Evolutionary conservation across 2,888 invertebrate species (phyloP), one percentile per base, ranked within the genome.

Genomic region (Cryptocephalus primarius): DNA sequence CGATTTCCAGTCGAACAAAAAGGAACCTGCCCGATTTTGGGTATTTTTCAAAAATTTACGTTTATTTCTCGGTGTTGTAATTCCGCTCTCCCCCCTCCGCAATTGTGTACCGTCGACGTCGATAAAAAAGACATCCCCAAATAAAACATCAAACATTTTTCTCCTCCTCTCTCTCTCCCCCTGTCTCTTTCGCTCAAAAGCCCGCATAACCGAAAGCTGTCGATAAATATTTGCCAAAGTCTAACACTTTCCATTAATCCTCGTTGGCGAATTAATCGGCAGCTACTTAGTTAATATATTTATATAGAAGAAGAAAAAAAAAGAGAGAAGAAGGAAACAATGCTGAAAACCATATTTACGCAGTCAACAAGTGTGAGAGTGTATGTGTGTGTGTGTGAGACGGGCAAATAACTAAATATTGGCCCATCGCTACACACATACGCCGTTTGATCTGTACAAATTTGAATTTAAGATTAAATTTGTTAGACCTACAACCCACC

Each of bases 381-480:
- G 22, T 22, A 6, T 22, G 22, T 22, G 22, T 22, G 22, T 22
- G 22, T 68, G 68, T 68, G 65, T 69, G 65, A 12, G 66, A 61
- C 66, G 65, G 64, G 68, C 67, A 68, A 70, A 70, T 69, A 70
- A 67, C 69, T 69, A 70, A 70, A 70, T 70, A 70, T 70, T 69
- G 69, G 70, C 62, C 68, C 67, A 65, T 67, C 66, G 66, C 67
- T 61, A 43, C 13, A 47, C 33, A 47, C 42, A 43, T 58, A 62
- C 60, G 53, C 55, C 67, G 67, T 69, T 69, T 68, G 69, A 70
- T 69, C 70, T 69, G 68, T 68, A 67, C 70, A 70, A 70, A 70
- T 70, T 70, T 70, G 68, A 69, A 69, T 69, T 69, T 68, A 69
- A 70, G 70, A 70, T 70, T 70, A 70, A 66, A 69, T 68, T 70